Percentiles rank a stretch among this genome's conserved stretches.
phyloP scores from a whole-genome alignment of 2,113 vertebrate genomes.

The Pelobates fuscus region DNA sequence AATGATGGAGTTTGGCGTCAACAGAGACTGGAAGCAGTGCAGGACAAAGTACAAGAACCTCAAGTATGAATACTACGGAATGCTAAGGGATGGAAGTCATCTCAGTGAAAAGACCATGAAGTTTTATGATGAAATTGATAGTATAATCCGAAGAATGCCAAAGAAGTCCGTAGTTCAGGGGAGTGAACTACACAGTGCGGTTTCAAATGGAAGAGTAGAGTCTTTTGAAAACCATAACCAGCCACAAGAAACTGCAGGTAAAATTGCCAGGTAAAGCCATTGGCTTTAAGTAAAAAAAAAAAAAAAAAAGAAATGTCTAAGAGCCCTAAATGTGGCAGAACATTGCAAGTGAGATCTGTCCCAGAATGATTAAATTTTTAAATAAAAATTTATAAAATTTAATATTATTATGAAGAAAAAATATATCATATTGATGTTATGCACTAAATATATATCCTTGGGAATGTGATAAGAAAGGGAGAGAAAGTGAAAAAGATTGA shows the following conservation, averaged over 20 bases:
- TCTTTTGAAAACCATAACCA: background rate
- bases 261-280: too few species aligned
- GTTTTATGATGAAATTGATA: conserved; percentile 85
- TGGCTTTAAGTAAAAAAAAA: too few species aligned
- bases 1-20: conserved; percentile 77
- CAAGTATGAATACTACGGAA: conserved; percentile 83
- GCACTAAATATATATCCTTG: too few species aligned
- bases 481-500: too few species aligned
- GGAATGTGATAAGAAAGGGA: too few species aligned
- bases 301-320: too few species aligned
- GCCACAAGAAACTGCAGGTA: conserved; percentile 5
- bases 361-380: too few species aligned
- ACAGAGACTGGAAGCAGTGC: conserved; percentile 88
- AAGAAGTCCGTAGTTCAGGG: conserved; percentile 51
- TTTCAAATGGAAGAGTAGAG: conserved; percentile 4
- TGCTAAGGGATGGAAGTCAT: conserved; percentile 78
- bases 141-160: conserved; percentile 68
- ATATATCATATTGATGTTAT: too few species aligned
- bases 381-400: too few species aligned
- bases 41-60: conserved; percentile 87
- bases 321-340: too few species aligned
- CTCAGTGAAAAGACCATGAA: conserved; percentile 63
- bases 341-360: too few species aligned
- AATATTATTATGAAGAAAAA: too few species aligned
- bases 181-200: conserved; percentile 54